Conservation (phyloP, 2,888 invertebrate genomes). For the Eueremaeus valkanovi region DNA sequence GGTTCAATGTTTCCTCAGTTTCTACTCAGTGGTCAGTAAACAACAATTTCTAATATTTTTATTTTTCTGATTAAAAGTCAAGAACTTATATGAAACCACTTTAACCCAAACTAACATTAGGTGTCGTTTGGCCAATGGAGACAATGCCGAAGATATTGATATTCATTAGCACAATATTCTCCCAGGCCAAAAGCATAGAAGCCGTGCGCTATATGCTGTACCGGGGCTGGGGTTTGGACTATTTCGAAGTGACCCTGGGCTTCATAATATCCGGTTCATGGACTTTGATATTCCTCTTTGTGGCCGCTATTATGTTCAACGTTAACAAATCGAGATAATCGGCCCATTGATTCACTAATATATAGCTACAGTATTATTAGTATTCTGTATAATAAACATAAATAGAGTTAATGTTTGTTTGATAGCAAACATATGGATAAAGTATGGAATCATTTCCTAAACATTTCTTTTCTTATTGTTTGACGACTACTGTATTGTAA, state of each 20-base stretch:
- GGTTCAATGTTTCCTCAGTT: neutral
- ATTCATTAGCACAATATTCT: constrained; percentile 65
- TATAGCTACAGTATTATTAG: too few relatives aligned
- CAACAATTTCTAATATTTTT: too few relatives aligned
- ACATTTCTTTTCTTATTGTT: too few relatives aligned
- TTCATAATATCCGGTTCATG: constrained; percentile 70
- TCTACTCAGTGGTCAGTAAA: constrained; percentile 49
- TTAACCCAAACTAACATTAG: too few relatives aligned
- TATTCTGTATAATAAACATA: too few relatives aligned
- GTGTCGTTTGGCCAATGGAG: constrained; percentile 93
- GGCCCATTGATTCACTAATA: too few relatives aligned
- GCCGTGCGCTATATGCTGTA: constrained; percentile 67
- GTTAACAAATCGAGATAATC: constrained; percentile 32
- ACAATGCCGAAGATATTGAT: constrained; percentile 97
- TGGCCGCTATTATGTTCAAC: constrained; percentile 45
- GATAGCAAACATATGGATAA: too few relatives aligned
- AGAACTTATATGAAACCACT: too few relatives aligned
- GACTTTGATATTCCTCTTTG: constrained; percentile 62
- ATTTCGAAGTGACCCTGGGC: constrained; percentile 68
- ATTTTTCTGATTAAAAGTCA: too few relatives aligned
- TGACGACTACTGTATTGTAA: too few relatives aligned
- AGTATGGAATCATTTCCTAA: too few relatives aligned
- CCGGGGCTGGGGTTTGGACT: constrained; percentile 54
- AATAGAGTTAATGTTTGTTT: too few relatives aligned
- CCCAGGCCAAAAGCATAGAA: constrained; percentile 73